These are phyloP conservation scores for Rhinoptilus africanus DNA, from an alignment of 2,113 vertebrate genomes.

Conservation along the genomic window DNA sequence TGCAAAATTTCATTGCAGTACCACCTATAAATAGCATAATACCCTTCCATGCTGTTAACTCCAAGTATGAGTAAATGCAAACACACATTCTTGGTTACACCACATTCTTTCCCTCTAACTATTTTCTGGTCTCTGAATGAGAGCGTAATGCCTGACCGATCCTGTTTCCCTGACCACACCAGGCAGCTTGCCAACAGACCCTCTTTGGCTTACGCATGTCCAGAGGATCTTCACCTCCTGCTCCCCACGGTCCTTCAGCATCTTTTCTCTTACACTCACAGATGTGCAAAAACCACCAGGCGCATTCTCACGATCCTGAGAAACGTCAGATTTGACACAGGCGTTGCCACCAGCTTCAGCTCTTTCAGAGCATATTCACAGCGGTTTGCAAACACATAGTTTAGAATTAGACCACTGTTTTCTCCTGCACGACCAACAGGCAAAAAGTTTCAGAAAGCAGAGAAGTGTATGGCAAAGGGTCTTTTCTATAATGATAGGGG, in stretches of 20 bases:
- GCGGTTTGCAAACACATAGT: not conserved
- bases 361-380: not conserved
- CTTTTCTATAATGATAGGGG: not conserved
- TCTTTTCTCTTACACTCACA: not conserved
- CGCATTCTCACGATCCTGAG: not conserved
- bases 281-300: not conserved
- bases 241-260: not conserved
- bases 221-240: conserved; percentile 6
- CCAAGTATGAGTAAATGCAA: not conserved
- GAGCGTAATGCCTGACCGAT: not conserved
- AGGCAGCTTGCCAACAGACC: not conserved
- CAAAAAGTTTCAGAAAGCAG: not conserved
- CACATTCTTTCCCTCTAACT: not conserved
- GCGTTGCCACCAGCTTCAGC: not conserved
- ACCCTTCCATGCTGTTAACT: not conserved
- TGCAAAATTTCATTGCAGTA: not conserved
- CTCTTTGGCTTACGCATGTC: not conserved
- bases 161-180: not conserved
- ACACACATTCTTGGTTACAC: not conserved
- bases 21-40: not conserved
- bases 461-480: not conserved
- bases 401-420: not conserved
- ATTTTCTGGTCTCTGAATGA: not conserved
- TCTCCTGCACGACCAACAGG: not conserved
- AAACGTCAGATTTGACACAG: not conserved